Base-by-base conservation (phyloP, 2,888 invertebrate genomes). In the Metallyticus violacea region DNA sequence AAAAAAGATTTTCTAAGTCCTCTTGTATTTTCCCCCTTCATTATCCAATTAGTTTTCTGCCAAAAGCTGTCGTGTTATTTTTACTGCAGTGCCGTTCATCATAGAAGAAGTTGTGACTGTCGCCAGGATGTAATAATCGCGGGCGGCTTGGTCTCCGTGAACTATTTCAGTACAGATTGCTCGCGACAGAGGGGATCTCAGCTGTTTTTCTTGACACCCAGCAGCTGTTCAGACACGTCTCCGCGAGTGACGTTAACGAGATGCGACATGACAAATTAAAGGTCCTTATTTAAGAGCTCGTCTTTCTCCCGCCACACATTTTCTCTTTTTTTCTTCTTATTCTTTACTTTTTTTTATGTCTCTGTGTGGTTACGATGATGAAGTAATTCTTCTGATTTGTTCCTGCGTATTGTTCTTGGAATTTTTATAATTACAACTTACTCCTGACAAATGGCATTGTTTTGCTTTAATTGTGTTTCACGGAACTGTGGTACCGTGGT, bases 201-300 rank as follows among this genome's bases (percentile, higher is more conserved):
- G 79, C 83, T 86, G 82, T 79, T 86, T 83, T 29, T 81, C 85
- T 62, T 40, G 79, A 77, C 80, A 30, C 81, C 76, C 6, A 9
- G 25, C 87, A 87, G 87, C 87, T 87, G 87, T 27, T 82, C 26
- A 5, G 27, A 40, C 30, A 80, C 85, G 81, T 87, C 85, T 79
- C 80, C 77, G 26, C 27, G 28, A 81, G 26, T 78, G 87, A 86
- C 86, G 80, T 86, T 87, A 86, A 87, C 86, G 29, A 87, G 87
- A 87, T 62, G 25, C 81, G 87, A 86, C 87, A 87, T 81, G 87
- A 86, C 87, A 87, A 87, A 87, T 87, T 87, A 87, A 87, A 81
- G 78, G n/a, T 79, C 87, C 77, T 85, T 85, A 85, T 85, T 85
- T 81, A 77, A 62, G 40, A 62, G 40, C 22, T 62, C 40, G 3